Percentiles rank a stretch among this genome's conserved stretches.
phyloP scores from a whole-genome alignment of 1,140 invertebrate genomes.

The Gryon sp. region DNA sequence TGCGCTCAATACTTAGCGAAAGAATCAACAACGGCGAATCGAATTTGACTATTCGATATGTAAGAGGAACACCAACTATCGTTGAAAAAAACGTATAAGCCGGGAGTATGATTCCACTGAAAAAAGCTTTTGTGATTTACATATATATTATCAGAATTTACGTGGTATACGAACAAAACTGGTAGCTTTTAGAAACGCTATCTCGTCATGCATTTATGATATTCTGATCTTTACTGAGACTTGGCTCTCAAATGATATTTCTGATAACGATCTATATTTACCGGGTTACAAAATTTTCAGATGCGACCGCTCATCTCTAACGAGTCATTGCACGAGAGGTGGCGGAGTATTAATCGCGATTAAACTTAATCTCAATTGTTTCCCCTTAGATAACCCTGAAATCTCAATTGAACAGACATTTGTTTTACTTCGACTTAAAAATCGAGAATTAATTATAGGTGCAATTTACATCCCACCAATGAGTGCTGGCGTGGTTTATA shows the following conservation, averaged over 20 bases:
- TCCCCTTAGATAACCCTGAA: not conserved
- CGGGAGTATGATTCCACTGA: not conserved
- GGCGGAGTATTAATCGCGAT: constrained; percentile 11
- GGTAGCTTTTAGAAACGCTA: not conserved
- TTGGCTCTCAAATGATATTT: too few species aligned
- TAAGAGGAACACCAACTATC: not conserved
- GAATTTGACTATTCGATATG: not conserved
- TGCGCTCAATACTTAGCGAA: too few species aligned
- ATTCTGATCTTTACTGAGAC: constrained; percentile 8
- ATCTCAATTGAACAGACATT: not conserved
- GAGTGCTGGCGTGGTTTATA: not conserved
- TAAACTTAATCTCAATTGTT: not conserved
- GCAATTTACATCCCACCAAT: not conserved
- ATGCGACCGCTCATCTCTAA: constrained; percentile 13
- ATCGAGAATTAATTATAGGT: too few species aligned
- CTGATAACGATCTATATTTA: not conserved
- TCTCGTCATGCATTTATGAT: constrained; percentile 2
- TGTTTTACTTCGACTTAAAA: too few species aligned
- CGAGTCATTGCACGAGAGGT: not conserved
- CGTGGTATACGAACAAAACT: not conserved
- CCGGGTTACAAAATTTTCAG: not conserved
- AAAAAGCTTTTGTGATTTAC: not conserved
- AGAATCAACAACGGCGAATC: not conserved
- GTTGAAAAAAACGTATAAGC: not conserved
- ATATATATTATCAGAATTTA: too few species aligned